Percentiles rank a stretch among this genome's conserved stretches.
Conservation (phyloP, 2,888 invertebrate genomes). For the Dryomyza anilis region DNA sequence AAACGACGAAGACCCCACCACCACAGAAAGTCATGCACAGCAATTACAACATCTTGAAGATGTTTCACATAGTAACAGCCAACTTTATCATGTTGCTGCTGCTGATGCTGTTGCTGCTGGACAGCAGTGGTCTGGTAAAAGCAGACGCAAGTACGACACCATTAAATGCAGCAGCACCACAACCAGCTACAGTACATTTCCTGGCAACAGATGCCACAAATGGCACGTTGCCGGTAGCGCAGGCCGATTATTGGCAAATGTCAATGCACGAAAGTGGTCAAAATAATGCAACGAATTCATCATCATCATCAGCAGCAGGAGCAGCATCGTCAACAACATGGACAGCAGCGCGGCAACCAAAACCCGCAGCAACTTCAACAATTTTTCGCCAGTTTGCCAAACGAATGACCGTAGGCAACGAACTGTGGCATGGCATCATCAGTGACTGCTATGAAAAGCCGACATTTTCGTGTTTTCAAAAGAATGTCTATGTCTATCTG, state of each 20-base stretch:
- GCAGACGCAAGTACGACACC: not conserved
- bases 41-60: too few relatives aligned
- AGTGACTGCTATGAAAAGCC: constrained; percentile 72
- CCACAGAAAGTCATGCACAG: too few relatives aligned
- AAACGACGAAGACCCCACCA: too few relatives aligned
- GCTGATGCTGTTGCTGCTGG: not conserved
- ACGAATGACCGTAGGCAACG: constrained; percentile 65
- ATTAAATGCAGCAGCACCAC: not conserved
- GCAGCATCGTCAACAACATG: not conserved
- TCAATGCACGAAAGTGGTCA: constrained; percentile 2
- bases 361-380: constrained; percentile 36
- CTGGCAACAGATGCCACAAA: not conserved
- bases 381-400: constrained; percentile 47
- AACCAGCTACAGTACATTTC: constrained; percentile 15
- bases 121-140: too few relatives aligned
- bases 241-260: not conserved
- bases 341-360: not conserved
- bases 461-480: constrained; percentile 76
- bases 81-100: too few relatives aligned
- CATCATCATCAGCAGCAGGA: not conserved
- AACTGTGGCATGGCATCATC: constrained; percentile 75
- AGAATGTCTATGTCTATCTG: constrained; percentile 76
- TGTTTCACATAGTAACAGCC: too few relatives aligned
- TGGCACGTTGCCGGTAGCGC: not conserved
- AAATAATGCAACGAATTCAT: not conserved